A percentile compares a stretch with the other conserved stretches of the same genome.
Conservation (phyloP, 1,140 invertebrate genomes). For the Heliconius hermathena region DNA sequence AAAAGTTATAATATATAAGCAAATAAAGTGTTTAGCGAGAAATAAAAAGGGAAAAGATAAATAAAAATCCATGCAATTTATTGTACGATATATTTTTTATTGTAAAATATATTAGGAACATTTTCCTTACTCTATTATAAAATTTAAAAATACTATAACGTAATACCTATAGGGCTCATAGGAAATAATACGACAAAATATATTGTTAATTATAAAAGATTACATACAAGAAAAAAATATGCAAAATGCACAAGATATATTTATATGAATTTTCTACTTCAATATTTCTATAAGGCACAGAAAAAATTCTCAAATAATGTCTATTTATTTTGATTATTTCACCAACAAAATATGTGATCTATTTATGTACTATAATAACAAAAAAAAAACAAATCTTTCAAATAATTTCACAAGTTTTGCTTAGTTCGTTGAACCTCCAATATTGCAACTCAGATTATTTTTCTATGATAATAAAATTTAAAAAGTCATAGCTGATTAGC, state of each 20-base stretch:
- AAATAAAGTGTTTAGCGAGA: no score
- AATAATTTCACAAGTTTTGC: no score
- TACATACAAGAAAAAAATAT: background rate
- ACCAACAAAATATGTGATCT: background rate
- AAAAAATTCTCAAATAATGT: background rate
- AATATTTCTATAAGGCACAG: background rate
- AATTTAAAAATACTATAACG: background rate
- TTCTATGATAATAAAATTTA: no score
- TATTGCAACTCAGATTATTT: no score
- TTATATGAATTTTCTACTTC: background rate
- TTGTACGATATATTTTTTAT: background rate
- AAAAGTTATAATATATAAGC: no score
- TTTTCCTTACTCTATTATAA: constrained; percentile 11
- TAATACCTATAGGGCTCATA: background rate
- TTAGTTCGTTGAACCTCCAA: no score
- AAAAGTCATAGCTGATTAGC: no score
- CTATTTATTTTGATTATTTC: background rate
- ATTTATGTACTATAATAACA: no score
- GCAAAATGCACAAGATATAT: background rate
- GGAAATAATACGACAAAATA: background rate
- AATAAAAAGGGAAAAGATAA: background rate
- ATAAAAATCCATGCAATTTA: background rate
- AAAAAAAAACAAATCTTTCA: no score
- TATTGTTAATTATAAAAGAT: background rate
- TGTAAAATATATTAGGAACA: constrained; percentile 1